Percentiles rank a stretch among this genome's conserved stretches.
Evolutionary conservation across 2,797 vertebrate genomes (phyloP).

Genomic region (Rousettus madagascariensis): DNA sequence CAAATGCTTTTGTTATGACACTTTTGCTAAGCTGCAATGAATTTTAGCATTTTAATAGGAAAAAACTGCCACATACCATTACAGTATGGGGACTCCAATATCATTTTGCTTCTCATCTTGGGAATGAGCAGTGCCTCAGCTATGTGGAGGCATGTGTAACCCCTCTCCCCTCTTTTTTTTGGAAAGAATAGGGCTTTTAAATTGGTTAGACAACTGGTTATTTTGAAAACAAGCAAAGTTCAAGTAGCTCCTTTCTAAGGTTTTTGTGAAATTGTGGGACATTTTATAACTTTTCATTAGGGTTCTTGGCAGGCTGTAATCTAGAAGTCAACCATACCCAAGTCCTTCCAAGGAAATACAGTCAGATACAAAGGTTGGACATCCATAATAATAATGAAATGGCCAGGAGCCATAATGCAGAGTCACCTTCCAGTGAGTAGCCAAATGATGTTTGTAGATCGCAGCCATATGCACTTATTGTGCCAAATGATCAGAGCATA

Average conservation of each 20-base stretch:
- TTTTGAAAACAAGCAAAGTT: constrained; percentile 31
- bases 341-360: constrained; percentile 21
- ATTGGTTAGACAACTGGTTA: neutral
- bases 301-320: neutral
- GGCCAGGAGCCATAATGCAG: neutral
- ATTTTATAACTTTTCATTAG: neutral
- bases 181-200: neutral
- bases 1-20: constrained; percentile 47
- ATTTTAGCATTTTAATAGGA: constrained; percentile 10
- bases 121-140: neutral
- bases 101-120: neutral
- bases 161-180: neutral
- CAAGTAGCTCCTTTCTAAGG: neutral
- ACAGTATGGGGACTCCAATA: neutral
- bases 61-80: neutral
- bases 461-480: neutral
- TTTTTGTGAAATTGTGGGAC: constrained; percentile 3
- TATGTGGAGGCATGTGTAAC: neutral
- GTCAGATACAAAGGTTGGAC: neutral
- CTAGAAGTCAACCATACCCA: neutral
- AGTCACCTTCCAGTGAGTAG: constrained; percentile 2
- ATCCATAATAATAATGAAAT: constrained; percentile 45
- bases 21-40: constrained; percentile 27
- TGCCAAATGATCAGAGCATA: neutral
- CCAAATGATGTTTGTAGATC: constrained; percentile 24